Evolutionary conservation across 2,888 invertebrate genomes (phyloP), one percentile per base, ranked within the genome.

Genomic region (Microchrysa polita): DNA sequence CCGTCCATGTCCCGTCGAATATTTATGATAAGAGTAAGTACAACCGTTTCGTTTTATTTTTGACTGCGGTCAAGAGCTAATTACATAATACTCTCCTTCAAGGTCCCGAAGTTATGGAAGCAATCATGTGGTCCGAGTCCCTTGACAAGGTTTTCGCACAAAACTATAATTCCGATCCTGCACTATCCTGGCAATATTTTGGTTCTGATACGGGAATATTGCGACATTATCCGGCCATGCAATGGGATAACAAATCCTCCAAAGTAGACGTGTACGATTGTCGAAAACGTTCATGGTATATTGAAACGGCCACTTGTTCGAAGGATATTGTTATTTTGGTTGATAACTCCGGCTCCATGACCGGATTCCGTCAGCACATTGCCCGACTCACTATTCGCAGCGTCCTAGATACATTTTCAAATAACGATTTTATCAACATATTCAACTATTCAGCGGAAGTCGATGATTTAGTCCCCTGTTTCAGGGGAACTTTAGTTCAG

Each of bases 291-390:
- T 94, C 95, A 55, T 98, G 97, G 97, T 99, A 96, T 83, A 96
- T 98, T 77, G 95, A 97, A 86, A 98, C 98, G 0, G 96, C 98
- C 0, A 97, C 98, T 0, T 97, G 97, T 80, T 96, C 98, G 9
- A 99, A 99, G 86, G 98, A 98, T 81, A 92, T 99, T 79, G 90
- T 99, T 34, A 96, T 99, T 74, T 87, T 99, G 72, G 88, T 99
- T 76, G 99, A 99, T 82, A 91, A 92, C 73, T 97, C 97, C 65
- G 99, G 99, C 18, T 98, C 97, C 20, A 99, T 99, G 98, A 92
- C 91, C 40, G 98, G 98, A 0, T 90, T 89, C 77, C 87, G 88
- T 72, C 88, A 90, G 81, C 91, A 91, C 79, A 89, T 92, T 44
- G 97, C 96, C 14, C 90, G 92, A 79, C 91, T 93, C 80, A 98